These are phyloP conservation scores for Scaptomyza graminum DNA, from an alignment of 1,140 invertebrate genomes.

Conservation along the genomic window DNA sequence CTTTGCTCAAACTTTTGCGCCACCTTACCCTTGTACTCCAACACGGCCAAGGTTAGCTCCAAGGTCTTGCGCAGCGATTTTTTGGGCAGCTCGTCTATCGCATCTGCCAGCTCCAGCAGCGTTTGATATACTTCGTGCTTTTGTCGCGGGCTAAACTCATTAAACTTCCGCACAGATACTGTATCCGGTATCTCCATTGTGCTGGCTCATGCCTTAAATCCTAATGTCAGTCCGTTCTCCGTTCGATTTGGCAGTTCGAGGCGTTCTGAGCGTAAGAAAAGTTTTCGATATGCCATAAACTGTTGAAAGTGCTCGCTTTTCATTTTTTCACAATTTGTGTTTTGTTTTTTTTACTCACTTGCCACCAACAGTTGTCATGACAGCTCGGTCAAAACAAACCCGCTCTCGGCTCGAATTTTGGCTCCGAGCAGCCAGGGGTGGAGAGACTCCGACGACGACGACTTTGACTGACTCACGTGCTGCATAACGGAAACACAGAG, in stretches of 20 bases:
- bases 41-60: constrained; percentile 68
- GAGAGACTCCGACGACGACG: not conserved
- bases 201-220: constrained; percentile 59
- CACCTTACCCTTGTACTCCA: constrained; percentile 77
- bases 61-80: constrained; percentile 74
- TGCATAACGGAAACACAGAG: constrained; percentile 31
- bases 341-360: constrained; percentile 9
- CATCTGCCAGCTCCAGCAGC: constrained; percentile 60
- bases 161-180: constrained; percentile 77
- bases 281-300: constrained; percentile 32
- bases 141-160: constrained; percentile 68
- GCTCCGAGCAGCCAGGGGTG: constrained; percentile 13
- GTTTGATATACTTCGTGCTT: constrained; percentile 80
- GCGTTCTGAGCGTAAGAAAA: constrained; percentile 65
- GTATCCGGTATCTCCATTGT: constrained; percentile 77
- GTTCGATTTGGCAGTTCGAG: constrained; percentile 45
- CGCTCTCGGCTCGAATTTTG: constrained; percentile 15
- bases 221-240: constrained; percentile 24
- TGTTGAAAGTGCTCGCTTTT: constrained; percentile 29
- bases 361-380: constrained; percentile 65
- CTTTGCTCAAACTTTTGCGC: constrained; percentile 39
- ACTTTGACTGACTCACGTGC: constrained; percentile 74
- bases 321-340: constrained; percentile 11
- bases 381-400: constrained; percentile 61
- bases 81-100: constrained; percentile 72